Evolutionary conservation across 1,140 invertebrate species (phyloP).

Genomic region (Euborellia annulipes): DNA sequence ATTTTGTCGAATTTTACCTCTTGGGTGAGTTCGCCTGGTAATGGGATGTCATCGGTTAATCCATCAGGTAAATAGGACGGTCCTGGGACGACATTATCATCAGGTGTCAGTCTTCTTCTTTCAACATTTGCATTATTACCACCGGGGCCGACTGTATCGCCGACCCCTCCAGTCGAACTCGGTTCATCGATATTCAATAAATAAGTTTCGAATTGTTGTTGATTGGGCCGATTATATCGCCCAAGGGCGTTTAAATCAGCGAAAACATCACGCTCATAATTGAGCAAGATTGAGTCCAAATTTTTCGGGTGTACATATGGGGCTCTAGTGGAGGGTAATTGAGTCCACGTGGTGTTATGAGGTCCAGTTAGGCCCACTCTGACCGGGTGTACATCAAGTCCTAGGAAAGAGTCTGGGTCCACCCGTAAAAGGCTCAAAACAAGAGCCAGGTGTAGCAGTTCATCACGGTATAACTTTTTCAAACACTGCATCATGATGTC

Average conservation of each 20-base stretch:
- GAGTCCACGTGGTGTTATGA: conserved; percentile 36
- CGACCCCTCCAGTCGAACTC: conserved; percentile 7
- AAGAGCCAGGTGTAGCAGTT: conserved; percentile 59
- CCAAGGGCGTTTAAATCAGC: conserved; percentile 58
- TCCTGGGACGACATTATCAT: too few species aligned
- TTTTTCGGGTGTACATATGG: conserved; percentile 51
- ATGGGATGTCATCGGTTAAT: too few species aligned
- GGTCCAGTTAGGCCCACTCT: conserved; percentile 39
- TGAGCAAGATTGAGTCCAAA: conserved; percentile 50
- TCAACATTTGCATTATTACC: too few species aligned
- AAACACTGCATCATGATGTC: conserved; percentile 42
- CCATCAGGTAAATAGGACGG: too few species aligned
- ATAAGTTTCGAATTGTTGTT: conserved; percentile 32
- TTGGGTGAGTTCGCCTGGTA: conserved; percentile 28
- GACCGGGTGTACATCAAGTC: conserved; percentile 33
- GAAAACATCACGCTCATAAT: conserved; percentile 56
- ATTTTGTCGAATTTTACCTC: conserved; percentile 25
- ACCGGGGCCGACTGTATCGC: background rate
- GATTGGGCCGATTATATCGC: conserved; percentile 31
- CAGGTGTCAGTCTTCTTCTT: too few species aligned
- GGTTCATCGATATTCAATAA: conserved; percentile 33
- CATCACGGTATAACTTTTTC: conserved; percentile 61
- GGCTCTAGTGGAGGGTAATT: conserved; percentile 33
- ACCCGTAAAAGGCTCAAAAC: conserved; percentile 58
- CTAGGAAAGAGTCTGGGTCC: conserved; percentile 49